Evolutionary conservation across 2,113 vertebrate genomes (phyloP).

Genomic region (Oreochromis niloticus): DNA sequence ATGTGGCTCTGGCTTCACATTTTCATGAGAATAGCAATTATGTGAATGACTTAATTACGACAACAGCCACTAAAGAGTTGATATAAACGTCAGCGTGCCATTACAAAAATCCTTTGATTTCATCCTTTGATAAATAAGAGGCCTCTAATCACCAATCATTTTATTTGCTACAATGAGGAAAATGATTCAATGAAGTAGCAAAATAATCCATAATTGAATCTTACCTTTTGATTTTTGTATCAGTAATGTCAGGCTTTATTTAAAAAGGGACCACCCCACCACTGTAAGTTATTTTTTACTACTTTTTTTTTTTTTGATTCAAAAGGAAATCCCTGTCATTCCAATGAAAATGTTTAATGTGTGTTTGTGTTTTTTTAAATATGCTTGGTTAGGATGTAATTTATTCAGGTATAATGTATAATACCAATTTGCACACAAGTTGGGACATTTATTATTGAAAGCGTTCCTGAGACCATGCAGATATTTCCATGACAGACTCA

Average conservation of each 20-base stretch:
- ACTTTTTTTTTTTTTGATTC: rapidly evolving
- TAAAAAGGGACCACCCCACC: not conserved
- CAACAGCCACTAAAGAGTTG: not conserved
- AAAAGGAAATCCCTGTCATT: not conserved
- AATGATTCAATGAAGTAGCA: not conserved
- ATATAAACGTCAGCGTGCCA: not conserved
- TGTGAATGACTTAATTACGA: rapidly evolving
- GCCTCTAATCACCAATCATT: not conserved
- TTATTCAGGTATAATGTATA: not conserved
- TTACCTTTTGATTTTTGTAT: not conserved
- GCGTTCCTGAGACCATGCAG: not conserved
- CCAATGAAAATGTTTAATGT: not conserved
- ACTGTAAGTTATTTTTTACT: not conserved
- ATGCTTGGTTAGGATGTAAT: not conserved
- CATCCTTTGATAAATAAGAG: not conserved
- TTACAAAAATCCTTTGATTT: not conserved
- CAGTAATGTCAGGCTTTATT: not conserved
- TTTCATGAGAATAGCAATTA: not conserved
- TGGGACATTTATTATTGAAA: not conserved
- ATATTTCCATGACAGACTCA: not conserved
- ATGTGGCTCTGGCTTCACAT: not conserved
- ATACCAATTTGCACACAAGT: not conserved
- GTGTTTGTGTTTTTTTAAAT: not conserved
- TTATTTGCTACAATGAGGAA: not conserved
- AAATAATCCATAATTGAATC: not conserved